Evolutionary conservation across 2,888 invertebrate genomes (phyloP).

Genomic region (Caenorhabditis parvicauda): DNA sequence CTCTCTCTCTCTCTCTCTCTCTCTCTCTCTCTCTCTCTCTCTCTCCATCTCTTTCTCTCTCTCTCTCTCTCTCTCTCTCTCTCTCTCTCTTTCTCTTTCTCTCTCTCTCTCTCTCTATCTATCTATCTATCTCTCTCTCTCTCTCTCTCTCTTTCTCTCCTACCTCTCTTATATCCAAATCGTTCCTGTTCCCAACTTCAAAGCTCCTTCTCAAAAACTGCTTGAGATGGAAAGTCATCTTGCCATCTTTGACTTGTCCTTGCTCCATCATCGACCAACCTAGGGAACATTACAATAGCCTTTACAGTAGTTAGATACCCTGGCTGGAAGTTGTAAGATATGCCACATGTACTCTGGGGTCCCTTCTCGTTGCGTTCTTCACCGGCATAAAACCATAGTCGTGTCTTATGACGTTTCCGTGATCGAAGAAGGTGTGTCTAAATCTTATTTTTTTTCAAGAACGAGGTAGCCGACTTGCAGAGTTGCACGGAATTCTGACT

Average conservation of each 20-base stretch:
- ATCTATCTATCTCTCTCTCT: no score
- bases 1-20: neutral
- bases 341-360: slow-evolving; percentile 59
- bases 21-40: no score
- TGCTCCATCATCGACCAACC: slow-evolving; percentile 62
- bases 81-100: neutral
- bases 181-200: slow-evolving; percentile 51
- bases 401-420: slow-evolving; percentile 50
- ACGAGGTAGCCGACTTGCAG: no score
- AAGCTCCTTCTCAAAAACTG: slow-evolving; percentile 59
- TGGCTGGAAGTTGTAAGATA: slow-evolving; percentile 59
- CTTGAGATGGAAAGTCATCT: slow-evolving; percentile 59
- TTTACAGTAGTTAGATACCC: slow-evolving; percentile 20
- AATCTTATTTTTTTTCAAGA: no score
- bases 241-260: slow-evolving; percentile 56
- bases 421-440: slow-evolving; percentile 58
- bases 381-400: slow-evolving; percentile 62
- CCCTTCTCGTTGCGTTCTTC: slow-evolving; percentile 59
- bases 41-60: no score
- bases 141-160: neutral
- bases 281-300: slow-evolving; percentile 6
- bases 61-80: no score
- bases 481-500: no score
- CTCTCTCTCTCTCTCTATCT: no score
- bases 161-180: slow-evolving; percentile 58